Evolutionary conservation across 2,113 vertebrate genomes (phyloP).

Genomic region (Turnix velox): DNA sequence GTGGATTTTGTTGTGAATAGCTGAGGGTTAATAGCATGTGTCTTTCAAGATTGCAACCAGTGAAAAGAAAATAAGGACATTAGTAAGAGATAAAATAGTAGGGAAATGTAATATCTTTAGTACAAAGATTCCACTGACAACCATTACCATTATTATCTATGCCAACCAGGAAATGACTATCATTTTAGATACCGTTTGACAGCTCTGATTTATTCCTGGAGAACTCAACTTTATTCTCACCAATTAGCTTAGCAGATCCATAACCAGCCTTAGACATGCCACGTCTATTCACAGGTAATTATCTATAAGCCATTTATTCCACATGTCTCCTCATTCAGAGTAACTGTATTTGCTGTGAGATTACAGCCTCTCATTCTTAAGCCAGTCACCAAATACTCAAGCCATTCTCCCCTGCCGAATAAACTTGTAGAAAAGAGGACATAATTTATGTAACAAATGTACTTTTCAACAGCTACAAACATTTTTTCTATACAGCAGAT

Average conservation of each 20-base stretch:
- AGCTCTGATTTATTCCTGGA: conserved; percentile 44
- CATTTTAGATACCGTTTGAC: conserved; percentile 52
- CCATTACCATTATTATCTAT: conserved; percentile 43
- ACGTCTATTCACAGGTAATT: neutral
- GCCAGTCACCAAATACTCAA: neutral
- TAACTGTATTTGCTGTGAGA: conserved; percentile 20
- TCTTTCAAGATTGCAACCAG: neutral
- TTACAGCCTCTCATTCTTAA: neutral
- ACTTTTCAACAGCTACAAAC: neutral
- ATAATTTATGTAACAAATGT: neutral
- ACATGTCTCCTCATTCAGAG: conserved; percentile 18
- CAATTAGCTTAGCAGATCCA: conserved; percentile 50
- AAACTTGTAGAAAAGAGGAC: neutral
- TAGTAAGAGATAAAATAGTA: conserved; percentile 12
- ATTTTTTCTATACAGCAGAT: neutral
- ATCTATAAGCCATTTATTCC: conserved; percentile 39
- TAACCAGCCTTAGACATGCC: conserved; percentile 12
- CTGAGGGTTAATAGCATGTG: neutral
- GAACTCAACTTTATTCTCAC: conserved; percentile 23
- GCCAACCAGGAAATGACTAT: conserved; percentile 49
- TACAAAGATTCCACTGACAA: conserved; percentile 15
- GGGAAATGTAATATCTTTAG: conserved; percentile 16
- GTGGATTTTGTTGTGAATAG: neutral
- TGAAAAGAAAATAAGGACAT: conserved; percentile 36
- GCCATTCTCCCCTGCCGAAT: neutral